Percentiles rank a stretch among this genome's conserved stretches.
These are phyloP conservation scores for Chanos chanos DNA, from an alignment of 2,797 vertebrate species.

Conservation along the genomic window DNA sequence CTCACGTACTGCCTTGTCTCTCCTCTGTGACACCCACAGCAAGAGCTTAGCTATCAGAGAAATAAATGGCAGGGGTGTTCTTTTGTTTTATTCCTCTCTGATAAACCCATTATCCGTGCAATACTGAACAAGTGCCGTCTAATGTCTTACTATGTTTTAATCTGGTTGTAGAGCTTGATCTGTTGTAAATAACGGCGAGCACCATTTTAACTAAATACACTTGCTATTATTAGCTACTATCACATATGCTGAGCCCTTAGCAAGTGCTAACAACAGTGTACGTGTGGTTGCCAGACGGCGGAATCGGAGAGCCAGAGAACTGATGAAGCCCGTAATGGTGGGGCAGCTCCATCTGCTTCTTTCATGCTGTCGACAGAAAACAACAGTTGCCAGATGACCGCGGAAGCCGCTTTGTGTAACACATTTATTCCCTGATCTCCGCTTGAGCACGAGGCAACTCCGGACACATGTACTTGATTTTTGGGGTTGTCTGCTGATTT, in stretches of 20 bases:
- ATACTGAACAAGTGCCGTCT: no score
- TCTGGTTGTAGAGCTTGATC: background rate
- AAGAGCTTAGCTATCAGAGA: no score
- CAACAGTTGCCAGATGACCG: slow-evolving; percentile 10
- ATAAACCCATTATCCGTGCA: no score
- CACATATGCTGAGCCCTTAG: slow-evolving; percentile 29
- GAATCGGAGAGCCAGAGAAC: slow-evolving; percentile 15
- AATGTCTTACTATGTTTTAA: no score
- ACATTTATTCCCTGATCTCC: background rate
- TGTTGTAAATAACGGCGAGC: background rate
- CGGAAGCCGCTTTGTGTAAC: background rate
- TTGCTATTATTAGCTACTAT: slow-evolving; percentile 21
- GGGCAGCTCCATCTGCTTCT: slow-evolving; percentile 37
- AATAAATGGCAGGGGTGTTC: no score
- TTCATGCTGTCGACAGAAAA: slow-evolving; percentile 5
- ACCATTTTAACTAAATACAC: slow-evolving; percentile 13
- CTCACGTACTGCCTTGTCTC: background rate
- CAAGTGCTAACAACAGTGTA: slow-evolving; percentile 35
- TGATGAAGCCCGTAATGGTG: slow-evolving; percentile 31
- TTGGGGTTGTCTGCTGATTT: background rate
- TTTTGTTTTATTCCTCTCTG: no score
- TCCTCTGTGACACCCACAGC: background rate
- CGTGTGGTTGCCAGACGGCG: slow-evolving; percentile 21
- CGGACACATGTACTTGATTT: slow-evolving; percentile 1
- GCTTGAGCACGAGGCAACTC: background rate